Base-by-base conservation (phyloP, 30 jellyfish, hydroid and myxozoan species). In the Sanderia malayensis region DNA sequence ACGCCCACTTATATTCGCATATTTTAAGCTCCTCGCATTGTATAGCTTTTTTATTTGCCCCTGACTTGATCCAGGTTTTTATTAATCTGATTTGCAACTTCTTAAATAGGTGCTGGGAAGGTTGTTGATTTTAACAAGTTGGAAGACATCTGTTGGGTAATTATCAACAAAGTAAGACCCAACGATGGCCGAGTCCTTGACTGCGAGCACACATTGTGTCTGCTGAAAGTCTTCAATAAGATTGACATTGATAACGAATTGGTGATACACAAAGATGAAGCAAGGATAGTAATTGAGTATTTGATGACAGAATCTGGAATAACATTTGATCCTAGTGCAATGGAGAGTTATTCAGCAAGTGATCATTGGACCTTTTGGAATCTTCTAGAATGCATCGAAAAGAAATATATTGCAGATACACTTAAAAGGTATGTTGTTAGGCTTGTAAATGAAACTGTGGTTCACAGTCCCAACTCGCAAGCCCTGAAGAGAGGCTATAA, bases 321-420 rank as follows among this genome's bases (percentile, higher is more conserved):
- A 53, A 96, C 98, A 58, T 92, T 95, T 95, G 83, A 92, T n/a
- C 80, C 84, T 61, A 95, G 80, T 0, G 89, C 95, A 6, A 70
- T 92, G 80, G 95, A 84, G 11, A 62, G 79, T 61, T 84, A 32
- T 62, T 70, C 89, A 19, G 31, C 72, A 15, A 75, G 55, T 11
- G 81, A 71, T 46, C 29, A 63, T 23, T 73, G 94, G 95, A 92
- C 95, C 9, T 92, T 92, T 59, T 83, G 95, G 95, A 86, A 78
- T 24, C 46, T 92, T 20, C 79, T 92, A 58, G 92, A 84, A 24
- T 92, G 98, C 63, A 73, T 92, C 37, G 98, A 92, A 64, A 61
- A 83, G 41, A 79, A 92, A 22, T 92, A 83, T 47, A 72, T 92
- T 52, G 49, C 20, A 17, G 44, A 76, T 28, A 60, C 87, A 8